Evolutionary conservation across 2,888 invertebrate genomes (phyloP), one percentile per base, ranked within the genome.

Genomic region (Branchinecta sandiegonensis): DNA sequence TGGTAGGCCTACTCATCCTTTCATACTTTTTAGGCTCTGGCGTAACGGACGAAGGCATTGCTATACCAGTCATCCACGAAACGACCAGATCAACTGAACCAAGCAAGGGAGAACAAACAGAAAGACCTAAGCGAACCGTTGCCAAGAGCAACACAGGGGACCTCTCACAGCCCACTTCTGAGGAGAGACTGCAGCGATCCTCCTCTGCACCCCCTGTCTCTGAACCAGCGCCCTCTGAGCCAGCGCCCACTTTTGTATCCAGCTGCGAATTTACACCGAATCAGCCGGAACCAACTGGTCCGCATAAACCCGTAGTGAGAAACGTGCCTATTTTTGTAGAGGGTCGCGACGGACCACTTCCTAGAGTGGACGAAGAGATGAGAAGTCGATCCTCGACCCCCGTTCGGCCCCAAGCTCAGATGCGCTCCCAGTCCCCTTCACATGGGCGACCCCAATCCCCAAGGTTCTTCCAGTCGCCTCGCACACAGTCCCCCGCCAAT

Each of bases 241-340:
- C n/a, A n/a, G n/a, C n/a, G n/a, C 56, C n/a, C n/a, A 56, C 8
- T 56, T 56, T 56, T 9, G 56, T 56, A 8, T 56, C 56, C n/a
- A 56, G 56, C 17, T n/a, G n/a, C 56, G 17, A 56, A 14, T 56
- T 56, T 56, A 56, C 9, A 8, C 56, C 56, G 8, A 56, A 8
- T 56, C 56, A 56, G 17, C 56, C 56, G n/a, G 56, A 56, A 17
- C 56, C 7, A 23, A 23, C 23, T 23, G 23, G 23, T n/a, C 8
- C n/a, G 56, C 56, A 56, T 56, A 56, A 56, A 56, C 56, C 56
- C n/a, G 56, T 56, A 9, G 56, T 56, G n/a, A n/a, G 56, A 14
- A 56, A 56, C 56, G 56, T 56, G 56, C 56, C 56, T 8, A 56
- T 56, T 14, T 56, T 56, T 17, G 56, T 56, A 14, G 56, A 56